phyloP scores from a whole-genome alignment of 2,113 vertebrate genomes.

The Daphoenositta chrysoptera region DNA sequence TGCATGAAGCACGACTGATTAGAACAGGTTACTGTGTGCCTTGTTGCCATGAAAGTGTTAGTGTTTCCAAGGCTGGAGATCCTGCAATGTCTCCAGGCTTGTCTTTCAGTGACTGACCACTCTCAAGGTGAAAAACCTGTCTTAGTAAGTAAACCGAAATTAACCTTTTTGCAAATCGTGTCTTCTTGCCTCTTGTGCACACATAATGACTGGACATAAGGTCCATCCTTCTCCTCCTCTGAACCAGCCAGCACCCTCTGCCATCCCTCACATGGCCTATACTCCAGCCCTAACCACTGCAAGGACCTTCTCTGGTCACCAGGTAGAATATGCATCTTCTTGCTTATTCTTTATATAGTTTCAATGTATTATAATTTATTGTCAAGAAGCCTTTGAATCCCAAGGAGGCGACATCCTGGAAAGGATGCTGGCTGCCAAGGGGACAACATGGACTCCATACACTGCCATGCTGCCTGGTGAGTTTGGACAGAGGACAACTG shows the following conservation, averaged over 20 bases:
- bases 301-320: not conserved
- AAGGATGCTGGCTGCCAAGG: not conserved
- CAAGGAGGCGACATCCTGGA: not conserved
- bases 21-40: not conserved
- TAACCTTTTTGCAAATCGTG: accelerated
- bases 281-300: not conserved
- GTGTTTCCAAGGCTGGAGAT: not conserved
- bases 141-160: not conserved
- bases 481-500: not conserved
- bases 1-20: not conserved
- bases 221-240: not conserved
- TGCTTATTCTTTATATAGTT: not conserved
- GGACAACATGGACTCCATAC: accelerated
- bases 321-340: not conserved
- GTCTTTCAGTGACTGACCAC: not conserved
- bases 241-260: not conserved
- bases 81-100: not conserved
- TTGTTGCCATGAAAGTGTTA: not conserved
- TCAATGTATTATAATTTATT: not conserved
- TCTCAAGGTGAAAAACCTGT: not conserved
- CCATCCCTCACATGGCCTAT: not conserved
- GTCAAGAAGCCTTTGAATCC: not conserved
- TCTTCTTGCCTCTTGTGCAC: not conserved
- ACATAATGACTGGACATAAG: not conserved
- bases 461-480: not conserved